Conservation (phyloP, 1,140 invertebrate genomes). For the Leptinotarsa lineolata region DNA sequence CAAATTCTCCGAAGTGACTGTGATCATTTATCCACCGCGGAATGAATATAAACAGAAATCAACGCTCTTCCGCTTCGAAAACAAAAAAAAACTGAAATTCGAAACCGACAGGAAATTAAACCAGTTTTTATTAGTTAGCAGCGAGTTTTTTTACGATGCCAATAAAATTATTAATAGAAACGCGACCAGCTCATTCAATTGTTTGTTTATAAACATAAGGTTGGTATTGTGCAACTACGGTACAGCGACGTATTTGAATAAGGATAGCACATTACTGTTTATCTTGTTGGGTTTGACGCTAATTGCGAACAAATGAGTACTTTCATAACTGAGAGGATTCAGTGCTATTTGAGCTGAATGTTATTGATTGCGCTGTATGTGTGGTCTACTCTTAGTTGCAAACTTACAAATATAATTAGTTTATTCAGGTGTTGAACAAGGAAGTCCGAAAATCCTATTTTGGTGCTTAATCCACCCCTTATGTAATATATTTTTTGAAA, state of each 20-base stretch:
- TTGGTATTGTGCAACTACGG: conserved; percentile 1
- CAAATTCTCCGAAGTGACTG: no score
- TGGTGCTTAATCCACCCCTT: no score
- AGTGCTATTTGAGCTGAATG: background rate
- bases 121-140: background rate
- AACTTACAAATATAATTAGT: no score
- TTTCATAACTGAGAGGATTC: background rate
- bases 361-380: background rate
- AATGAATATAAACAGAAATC: no score
- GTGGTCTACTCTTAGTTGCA: background rate
- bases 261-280: background rate
- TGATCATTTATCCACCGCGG: no score
- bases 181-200: background rate
- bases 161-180: conserved; percentile 7
- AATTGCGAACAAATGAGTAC: background rate
- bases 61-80: no score
- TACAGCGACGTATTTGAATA: background rate
- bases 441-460: no score
- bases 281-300: background rate
- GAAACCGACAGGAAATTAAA: conserved; percentile 2
- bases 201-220: background rate
- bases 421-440: no score
- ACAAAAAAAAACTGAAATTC: background rate
- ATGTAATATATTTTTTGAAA: no score
- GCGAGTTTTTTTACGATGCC: background rate